Evolutionary conservation across 2,888 invertebrate species (phyloP).

Genomic region (Zaprionus lineosus): DNA sequence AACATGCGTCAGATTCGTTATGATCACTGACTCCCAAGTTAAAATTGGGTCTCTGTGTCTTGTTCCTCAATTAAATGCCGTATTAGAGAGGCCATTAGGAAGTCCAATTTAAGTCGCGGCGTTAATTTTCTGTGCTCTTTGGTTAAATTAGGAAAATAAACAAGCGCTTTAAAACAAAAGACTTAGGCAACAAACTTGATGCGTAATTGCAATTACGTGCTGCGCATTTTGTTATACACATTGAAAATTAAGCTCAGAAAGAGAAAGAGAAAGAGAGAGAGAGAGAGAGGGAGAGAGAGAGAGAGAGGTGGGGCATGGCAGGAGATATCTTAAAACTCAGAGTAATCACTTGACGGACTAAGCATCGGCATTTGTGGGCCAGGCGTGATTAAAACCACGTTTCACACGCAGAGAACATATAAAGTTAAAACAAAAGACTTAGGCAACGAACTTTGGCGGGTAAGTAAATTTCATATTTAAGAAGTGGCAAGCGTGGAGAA

Average conservation of each 20-base stretch:
- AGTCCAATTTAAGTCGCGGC: slow-evolving; percentile 13
- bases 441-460: slow-evolving; percentile 50
- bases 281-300: background rate
- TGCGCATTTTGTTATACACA: slow-evolving; percentile 45
- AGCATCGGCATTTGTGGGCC: slow-evolving; percentile 34
- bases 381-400: no score
- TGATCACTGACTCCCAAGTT: no score
- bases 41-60: background rate
- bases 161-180: slow-evolving; percentile 59
- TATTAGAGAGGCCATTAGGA: slow-evolving; percentile 10
- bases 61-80: slow-evolving; percentile 7
- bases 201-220: slow-evolving; percentile 60
- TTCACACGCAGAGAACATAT: slow-evolving; percentile 37
- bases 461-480: slow-evolving; percentile 59
- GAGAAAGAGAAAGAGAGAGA: background rate
- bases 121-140: slow-evolving; percentile 17
- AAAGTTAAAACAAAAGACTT: slow-evolving; percentile 57
- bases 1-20: background rate
- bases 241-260: slow-evolving; percentile 2
- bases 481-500: slow-evolving; percentile 41
- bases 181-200: slow-evolving; percentile 67
- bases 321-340: slow-evolving; percentile 5
- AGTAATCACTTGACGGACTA: slow-evolving; percentile 35
- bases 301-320: background rate
- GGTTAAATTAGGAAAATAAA: slow-evolving; percentile 42